These are phyloP conservation scores for Cynaeus angustus DNA, from an alignment of 2,888 invertebrate species.

Conservation along the genomic window DNA sequence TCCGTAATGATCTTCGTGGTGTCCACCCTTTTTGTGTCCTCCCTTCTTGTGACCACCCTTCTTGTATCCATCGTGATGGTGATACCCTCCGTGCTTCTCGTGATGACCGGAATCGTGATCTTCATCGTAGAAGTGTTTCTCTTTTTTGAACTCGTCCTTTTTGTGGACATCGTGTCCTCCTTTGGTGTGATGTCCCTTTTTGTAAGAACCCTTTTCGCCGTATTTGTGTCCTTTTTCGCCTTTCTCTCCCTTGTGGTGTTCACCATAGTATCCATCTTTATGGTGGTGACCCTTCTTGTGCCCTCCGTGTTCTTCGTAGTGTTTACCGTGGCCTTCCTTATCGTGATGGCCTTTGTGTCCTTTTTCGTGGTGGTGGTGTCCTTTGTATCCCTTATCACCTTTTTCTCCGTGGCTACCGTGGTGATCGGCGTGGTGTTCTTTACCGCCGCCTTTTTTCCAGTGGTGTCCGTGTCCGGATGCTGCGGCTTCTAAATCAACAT, in stretches of 20 bases:
- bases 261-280: slow-evolving; percentile 78
- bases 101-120: slow-evolving; percentile 88
- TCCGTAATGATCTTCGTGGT: slow-evolving; percentile 85
- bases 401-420: slow-evolving; percentile 76
- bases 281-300: slow-evolving; percentile 78
- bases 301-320: slow-evolving; percentile 79
- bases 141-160: slow-evolving; percentile 88
- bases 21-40: slow-evolving; percentile 85
- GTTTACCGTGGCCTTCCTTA: slow-evolving; percentile 78
- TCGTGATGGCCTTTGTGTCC: slow-evolving; percentile 81
- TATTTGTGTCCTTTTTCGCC: slow-evolving; percentile 79
- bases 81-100: slow-evolving; percentile 86
- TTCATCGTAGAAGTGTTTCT: slow-evolving; percentile 90
- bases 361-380: slow-evolving; percentile 77
- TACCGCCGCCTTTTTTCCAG: slow-evolving; percentile 74
- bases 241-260: slow-evolving; percentile 80
- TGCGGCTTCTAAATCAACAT: slow-evolving; percentile 74
- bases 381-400: slow-evolving; percentile 81
- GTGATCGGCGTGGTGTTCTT: slow-evolving; percentile 75
- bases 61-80: slow-evolving; percentile 87
- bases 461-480: slow-evolving; percentile 71
- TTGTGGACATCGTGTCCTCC: slow-evolving; percentile 91
- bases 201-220: slow-evolving; percentile 83
- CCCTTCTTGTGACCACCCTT: slow-evolving; percentile 88
- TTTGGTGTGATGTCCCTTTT: slow-evolving; percentile 90